Evolutionary conservation across 2,797 vertebrate genomes (phyloP).

Genomic region (Scolopax bukidnonensis): DNA sequence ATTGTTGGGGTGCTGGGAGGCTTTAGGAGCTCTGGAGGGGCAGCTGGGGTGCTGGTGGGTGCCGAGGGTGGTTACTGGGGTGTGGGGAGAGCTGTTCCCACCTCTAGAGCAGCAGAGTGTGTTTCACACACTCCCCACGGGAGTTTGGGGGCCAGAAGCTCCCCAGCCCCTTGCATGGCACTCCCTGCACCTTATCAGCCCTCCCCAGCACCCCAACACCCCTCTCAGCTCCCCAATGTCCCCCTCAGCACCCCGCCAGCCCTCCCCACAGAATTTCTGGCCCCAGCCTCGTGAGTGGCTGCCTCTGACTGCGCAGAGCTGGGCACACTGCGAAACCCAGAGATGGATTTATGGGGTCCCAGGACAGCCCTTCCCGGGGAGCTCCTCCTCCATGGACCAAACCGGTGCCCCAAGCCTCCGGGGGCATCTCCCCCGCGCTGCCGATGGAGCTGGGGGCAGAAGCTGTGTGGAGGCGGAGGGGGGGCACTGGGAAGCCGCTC

Average conservation of each 20-base stretch:
- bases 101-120: neutral
- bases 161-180: neutral
- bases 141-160: neutral
- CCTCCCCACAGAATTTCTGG: neutral
- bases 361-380: neutral
- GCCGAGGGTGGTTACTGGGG: neutral
- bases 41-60: neutral
- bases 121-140: neutral
- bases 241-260: neutral
- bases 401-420: rapidly evolving
- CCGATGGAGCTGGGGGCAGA: neutral
- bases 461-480: rapidly evolving
- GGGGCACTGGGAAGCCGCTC: neutral
- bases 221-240: no score
- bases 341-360: neutral
- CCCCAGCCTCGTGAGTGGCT: neutral
- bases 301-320: neutral
- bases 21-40: neutral
- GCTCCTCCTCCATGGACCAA: neutral
- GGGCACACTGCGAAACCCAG: neutral
- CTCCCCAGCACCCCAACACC: neutral
- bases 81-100: neutral
- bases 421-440: neutral
- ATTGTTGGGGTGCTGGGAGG: no score
- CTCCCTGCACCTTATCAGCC: neutral